Base-by-base conservation (phyloP, 2,888 invertebrate species). In the Isotomurus palustris region DNA sequence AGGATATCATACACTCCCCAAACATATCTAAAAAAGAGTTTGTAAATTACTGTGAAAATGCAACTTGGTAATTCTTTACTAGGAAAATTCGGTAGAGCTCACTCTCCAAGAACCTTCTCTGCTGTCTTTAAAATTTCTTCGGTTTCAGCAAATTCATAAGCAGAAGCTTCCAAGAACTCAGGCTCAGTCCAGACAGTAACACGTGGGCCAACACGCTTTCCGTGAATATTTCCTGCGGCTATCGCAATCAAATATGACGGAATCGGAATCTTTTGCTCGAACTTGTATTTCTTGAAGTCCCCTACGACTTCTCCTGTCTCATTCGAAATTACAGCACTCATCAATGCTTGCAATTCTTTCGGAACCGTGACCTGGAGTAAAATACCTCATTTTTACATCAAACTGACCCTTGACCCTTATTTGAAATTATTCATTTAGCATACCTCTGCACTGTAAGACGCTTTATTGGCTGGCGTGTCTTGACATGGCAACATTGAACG, bases 1-100 rank as follows among this genome's bases (percentile, higher is more conserved):
- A 96, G 77, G 57, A 89, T 73, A 76, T 95, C 94, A 75, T 95
- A 96, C 68, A 84, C 82, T 5, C 86, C 86, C 94, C 94, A 94
- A 53, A 88, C 86, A 75, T 95, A 94, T 0, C 86, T 52, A 17
- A 17, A 10, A 48, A 48, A 25, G 17, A 45, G n/a, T 14, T n/a
- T n/a, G n/a, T n/a, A n/a, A n/a, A n/a, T n/a, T n/a, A n/a, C n/a
- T n/a, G n/a, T n/a, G n/a, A n/a, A n/a, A n/a, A n/a, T n/a, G n/a
- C n/a, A n/a, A n/a, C n/a, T n/a, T n/a, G n/a, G n/a, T n/a, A n/a
- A n/a, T n/a, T 28, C 22, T 38, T 22, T 38, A n/a, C n/a, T n/a
- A n/a, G n/a, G n/a, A n/a, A n/a, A n/a, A n/a, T n/a, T n/a, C n/a
- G n/a, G n/a, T n/a, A 27, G n/a, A 10, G 22, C 63, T 48, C 55